phyloP scores from a whole-genome alignment of 2,113 vertebrate genomes.

The Hemibagrus wyckioides region DNA sequence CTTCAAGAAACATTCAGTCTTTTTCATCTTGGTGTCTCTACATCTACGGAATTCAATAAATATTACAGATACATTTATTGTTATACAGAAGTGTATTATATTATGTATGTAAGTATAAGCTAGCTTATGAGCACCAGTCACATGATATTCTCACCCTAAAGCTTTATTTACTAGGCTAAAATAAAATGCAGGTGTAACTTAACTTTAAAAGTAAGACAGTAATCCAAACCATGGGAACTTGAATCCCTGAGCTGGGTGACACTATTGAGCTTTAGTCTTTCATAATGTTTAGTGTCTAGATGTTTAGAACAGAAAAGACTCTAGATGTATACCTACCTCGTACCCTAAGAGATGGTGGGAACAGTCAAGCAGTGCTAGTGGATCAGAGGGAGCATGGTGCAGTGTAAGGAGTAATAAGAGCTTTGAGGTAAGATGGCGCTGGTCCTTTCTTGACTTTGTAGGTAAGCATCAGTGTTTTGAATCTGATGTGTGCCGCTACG shows the following conservation, averaged over 20 bases:
- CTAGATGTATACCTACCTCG: too few relatives aligned
- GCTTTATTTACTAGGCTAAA: too few relatives aligned
- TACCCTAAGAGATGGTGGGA: too few relatives aligned
- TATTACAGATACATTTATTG: neutral
- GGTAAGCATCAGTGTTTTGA: too few relatives aligned
- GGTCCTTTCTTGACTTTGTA: too few relatives aligned
- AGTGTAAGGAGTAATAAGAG: too few relatives aligned
- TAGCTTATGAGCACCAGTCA: neutral
- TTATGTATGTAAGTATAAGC: neutral
- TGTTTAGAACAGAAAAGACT: too few relatives aligned
- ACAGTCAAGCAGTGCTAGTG: too few relatives aligned
- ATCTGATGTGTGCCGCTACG: too few relatives aligned
- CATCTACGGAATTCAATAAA: neutral
- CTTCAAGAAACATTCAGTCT: neutral
- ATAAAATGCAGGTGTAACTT: too few relatives aligned
- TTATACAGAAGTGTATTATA: neutral
- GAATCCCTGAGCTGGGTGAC: neutral
- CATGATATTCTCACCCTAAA: neutral
- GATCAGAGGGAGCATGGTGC: too few relatives aligned
- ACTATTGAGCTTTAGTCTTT: neutral
- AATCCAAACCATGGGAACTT: neutral
- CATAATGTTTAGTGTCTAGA: neutral
- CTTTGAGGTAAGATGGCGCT: too few relatives aligned
- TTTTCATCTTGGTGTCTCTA: neutral
- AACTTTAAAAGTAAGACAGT: neutral